phyloP scores from a whole-genome alignment of 2,113 vertebrate species.

The Ptychochromis oligacanthus region DNA sequence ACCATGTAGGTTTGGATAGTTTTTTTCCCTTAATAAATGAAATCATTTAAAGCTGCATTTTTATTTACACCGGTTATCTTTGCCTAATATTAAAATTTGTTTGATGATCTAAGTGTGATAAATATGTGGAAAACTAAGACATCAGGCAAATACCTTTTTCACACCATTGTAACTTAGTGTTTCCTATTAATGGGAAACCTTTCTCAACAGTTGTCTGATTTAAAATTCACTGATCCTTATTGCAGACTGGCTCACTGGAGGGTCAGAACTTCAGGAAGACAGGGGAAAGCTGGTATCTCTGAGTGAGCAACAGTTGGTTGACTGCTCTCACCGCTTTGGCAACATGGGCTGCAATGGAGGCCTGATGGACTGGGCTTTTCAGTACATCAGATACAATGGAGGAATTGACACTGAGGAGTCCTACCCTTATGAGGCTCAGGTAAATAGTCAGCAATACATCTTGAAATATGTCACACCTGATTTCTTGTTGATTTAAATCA shows the following conservation, averaged over 20 bases:
- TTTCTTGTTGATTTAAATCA: not conserved
- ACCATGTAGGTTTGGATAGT: too few relatives aligned
- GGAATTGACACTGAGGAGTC: constrained; percentile 81
- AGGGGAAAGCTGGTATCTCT: constrained; percentile 45
- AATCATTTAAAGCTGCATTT: too few relatives aligned
- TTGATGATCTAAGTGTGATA: too few relatives aligned
- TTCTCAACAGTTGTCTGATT: not conserved
- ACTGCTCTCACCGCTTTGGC: constrained; percentile 78
- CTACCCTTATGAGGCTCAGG: constrained; percentile 79
- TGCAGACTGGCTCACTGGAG: constrained; percentile 82
- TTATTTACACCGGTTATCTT: too few relatives aligned
- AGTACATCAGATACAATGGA: constrained; percentile 71
- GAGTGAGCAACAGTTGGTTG: constrained; percentile 85
- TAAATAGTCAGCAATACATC: constrained; percentile 19
- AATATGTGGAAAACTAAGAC: too few relatives aligned
- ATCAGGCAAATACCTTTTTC: too few relatives aligned
- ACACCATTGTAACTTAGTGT: too few relatives aligned
- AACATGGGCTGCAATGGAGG: constrained; percentile 78
- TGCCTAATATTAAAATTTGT: too few relatives aligned
- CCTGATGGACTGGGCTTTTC: constrained; percentile 77
- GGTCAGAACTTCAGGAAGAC: constrained; percentile 43
- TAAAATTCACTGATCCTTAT: not conserved
- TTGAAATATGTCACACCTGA: not conserved
- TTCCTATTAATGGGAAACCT: not conserved
- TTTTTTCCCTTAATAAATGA: too few relatives aligned